Conservation (phyloP, 1,140 invertebrate genomes). For the Scylla paramamosain region DNA sequence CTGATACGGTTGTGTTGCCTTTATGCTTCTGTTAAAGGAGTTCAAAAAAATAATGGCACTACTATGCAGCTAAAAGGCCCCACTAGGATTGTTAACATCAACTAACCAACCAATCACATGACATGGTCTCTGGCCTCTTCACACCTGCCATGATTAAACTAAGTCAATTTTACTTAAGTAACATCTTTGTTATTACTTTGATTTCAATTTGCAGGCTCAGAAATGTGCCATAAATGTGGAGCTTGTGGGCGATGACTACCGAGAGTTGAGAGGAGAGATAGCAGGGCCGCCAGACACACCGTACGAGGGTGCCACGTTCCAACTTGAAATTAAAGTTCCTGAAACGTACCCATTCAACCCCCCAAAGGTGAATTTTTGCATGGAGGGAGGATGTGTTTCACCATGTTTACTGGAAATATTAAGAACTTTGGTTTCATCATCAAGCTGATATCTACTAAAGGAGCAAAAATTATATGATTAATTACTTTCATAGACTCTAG, state of each 20-base stretch:
- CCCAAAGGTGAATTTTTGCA: constrained; percentile 89
- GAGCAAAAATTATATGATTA: neutral
- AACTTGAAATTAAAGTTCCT: constrained; percentile 98
- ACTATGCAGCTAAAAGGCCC: too few relatives aligned
- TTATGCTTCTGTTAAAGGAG: too few relatives aligned
- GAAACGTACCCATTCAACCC: constrained; percentile 99
- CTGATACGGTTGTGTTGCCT: too few relatives aligned
- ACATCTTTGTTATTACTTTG: neutral
- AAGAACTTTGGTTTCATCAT: neutral
- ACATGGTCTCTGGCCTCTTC: too few relatives aligned
- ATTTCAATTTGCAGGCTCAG: constrained; percentile 62
- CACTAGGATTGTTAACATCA: too few relatives aligned
- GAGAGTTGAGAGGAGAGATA: constrained; percentile 94
- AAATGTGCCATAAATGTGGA: constrained; percentile 96
- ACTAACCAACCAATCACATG: too few relatives aligned
- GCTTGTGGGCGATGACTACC: constrained; percentile 94
- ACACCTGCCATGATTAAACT: too few relatives aligned
- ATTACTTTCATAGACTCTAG: too few relatives aligned
- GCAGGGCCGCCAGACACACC: constrained; percentile 97
- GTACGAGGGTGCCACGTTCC: constrained; percentile 96
- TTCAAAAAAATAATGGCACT: too few relatives aligned
- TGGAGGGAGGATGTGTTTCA: neutral
- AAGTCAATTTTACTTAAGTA: too few relatives aligned
- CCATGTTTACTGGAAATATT: neutral
- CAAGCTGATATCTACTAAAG: neutral